phyloP scores from a whole-genome alignment of 2,113 vertebrate genomes.

The Coptodon rendalli region DNA sequence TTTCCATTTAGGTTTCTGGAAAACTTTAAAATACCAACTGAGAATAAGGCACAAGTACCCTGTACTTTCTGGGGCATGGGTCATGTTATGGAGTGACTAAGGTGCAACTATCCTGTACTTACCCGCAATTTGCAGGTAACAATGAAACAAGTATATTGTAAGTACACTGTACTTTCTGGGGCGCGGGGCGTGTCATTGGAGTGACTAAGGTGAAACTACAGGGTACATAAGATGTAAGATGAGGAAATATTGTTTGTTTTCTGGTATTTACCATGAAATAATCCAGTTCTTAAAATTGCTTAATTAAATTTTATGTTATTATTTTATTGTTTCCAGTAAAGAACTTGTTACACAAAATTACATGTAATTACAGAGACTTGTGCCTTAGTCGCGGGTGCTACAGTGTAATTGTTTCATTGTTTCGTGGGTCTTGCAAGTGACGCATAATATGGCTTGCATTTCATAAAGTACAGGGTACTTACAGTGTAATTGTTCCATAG shows the following conservation, averaged over 20 bases:
- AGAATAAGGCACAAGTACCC: neutral
- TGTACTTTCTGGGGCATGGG: neutral
- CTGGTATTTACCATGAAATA: neutral
- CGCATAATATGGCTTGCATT: neutral
- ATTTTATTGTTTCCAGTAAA: neutral
- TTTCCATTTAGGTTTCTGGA: neutral
- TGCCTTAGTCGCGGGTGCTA: neutral
- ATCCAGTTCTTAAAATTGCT: neutral
- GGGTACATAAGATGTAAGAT: accelerated
- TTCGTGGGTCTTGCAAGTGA: neutral
- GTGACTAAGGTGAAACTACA: neutral
- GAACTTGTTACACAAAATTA: neutral
- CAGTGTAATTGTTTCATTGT: neutral
- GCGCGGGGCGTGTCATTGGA: neutral
- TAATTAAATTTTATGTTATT: neutral
- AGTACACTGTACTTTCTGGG: neutral
- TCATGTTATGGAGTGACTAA: neutral
- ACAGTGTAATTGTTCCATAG: neutral
- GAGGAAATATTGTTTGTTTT: neutral
- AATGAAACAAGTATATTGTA: neutral
- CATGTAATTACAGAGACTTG: neutral
- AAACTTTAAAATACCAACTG: neutral
- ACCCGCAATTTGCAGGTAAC: neutral
- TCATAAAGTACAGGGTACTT: neutral
- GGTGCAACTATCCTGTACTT: neutral